Evolutionary conservation across 1,140 invertebrate species (phyloP).

Genomic region (Grapholita molesta): DNA sequence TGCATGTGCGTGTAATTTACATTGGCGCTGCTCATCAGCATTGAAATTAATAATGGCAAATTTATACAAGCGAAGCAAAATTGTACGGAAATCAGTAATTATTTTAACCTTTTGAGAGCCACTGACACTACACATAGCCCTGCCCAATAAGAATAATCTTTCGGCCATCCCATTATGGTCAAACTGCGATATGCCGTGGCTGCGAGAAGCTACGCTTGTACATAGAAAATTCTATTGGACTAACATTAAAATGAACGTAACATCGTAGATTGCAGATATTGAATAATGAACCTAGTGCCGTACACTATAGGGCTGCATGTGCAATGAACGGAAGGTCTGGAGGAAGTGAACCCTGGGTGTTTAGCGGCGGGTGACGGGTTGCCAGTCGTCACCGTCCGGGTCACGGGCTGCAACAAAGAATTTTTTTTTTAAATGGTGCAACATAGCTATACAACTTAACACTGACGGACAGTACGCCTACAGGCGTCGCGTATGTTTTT

Average conservation of each 20-base stretch:
- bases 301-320: background rate
- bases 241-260: background rate
- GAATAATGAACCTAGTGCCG: background rate
- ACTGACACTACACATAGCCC: no score
- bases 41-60: background rate
- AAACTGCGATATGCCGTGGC: no score
- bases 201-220: no score
- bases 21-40: background rate
- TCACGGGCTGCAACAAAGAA: slow-evolving; percentile 49
- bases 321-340: background rate
- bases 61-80: background rate
- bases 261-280: background rate
- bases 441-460: no score
- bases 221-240: no score
- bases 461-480: no score
- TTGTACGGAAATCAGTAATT: no score
- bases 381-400: slow-evolving; percentile 50
- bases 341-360: background rate
- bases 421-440: slow-evolving; percentile 3
- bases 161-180: no score
- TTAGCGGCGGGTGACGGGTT: slow-evolving; percentile 53
- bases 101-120: no score
- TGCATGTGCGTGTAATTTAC: background rate
- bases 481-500: no score
- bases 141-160: no score